Percentiles rank a stretch among this genome's conserved stretches.
These are phyloP conservation scores for Cyrtorhinus lividipennis DNA, from an alignment of 1,140 invertebrate genomes.

Conservation along the genomic window DNA sequence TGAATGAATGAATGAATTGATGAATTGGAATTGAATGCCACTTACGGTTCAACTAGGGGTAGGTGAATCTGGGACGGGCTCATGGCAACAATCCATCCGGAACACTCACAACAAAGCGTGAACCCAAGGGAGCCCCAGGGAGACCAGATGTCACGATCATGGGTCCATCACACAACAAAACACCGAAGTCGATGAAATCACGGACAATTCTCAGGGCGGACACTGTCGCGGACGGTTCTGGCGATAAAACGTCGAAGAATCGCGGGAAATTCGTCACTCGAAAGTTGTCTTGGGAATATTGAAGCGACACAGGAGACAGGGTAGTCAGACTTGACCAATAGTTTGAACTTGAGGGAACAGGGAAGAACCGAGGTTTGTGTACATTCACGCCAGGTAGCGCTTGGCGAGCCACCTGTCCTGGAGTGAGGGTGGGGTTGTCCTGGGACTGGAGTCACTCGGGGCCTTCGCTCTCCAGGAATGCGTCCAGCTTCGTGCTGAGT, in stretches of 20 bases:
- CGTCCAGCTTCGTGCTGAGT: too few relatives aligned
- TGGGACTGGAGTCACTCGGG: too few relatives aligned
- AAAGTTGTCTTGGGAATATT: too few relatives aligned
- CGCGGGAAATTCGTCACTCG: too few relatives aligned
- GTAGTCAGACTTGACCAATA: too few relatives aligned
- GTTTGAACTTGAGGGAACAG: neutral
- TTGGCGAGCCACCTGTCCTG: neutral
- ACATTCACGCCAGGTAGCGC: constrained; percentile 9
- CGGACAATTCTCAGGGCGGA: too few relatives aligned
- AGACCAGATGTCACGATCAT: neutral
- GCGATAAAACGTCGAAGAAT: too few relatives aligned
- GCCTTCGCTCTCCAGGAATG: too few relatives aligned
- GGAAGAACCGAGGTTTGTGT: neutral
- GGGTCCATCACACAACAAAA: neutral
- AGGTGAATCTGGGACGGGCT: neutral
- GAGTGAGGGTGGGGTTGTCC: neutral
- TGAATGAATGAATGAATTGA: too few relatives aligned
- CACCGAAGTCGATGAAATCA: neutral
- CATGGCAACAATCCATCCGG: neutral
- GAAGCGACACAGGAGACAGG: too few relatives aligned
- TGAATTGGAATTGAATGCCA: neutral
- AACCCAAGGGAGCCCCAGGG: neutral
- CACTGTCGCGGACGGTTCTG: too few relatives aligned
- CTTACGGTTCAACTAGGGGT: neutral
- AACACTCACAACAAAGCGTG: constrained; percentile 3